Percentiles rank a stretch among this genome's conserved stretches.
phyloP scores from a whole-genome alignment of 2,888 invertebrate species.

The Erebia epiphron region DNA sequence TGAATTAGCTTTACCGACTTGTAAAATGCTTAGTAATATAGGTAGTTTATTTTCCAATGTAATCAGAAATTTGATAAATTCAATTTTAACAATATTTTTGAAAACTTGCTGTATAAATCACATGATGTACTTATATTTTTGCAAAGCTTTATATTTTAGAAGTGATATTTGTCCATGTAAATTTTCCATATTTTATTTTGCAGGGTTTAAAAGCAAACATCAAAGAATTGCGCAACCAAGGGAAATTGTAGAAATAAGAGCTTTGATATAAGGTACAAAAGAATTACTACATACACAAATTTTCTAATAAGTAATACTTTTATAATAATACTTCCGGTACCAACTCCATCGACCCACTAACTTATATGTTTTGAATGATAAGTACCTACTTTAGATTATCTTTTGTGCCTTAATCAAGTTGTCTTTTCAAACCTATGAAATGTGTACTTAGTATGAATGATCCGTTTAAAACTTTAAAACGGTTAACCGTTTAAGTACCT shows the following conservation, averaged over 20 bases:
- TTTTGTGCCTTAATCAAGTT: constrained; percentile 30
- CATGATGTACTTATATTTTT: too few species aligned
- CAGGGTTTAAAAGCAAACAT: background rate
- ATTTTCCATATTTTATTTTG: background rate
- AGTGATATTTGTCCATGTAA: background rate
- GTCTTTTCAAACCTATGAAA: background rate
- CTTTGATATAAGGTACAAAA: constrained; percentile 15
- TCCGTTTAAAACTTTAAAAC: constrained; percentile 17
- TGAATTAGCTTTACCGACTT: too few species aligned
- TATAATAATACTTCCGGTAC: constrained; percentile 4
- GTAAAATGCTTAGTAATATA: too few species aligned
- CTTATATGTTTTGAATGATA: background rate
- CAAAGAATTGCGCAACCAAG: background rate
- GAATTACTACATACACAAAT: background rate
- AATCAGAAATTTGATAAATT: too few species aligned
- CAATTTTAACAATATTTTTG: too few species aligned
- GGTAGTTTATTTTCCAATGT: too few species aligned
- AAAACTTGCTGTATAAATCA: too few species aligned
- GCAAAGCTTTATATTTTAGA: too few species aligned
- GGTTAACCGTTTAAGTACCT: constrained; percentile 16
- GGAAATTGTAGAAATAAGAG: background rate
- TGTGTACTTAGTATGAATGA: background rate
- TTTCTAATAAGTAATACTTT: too few species aligned
- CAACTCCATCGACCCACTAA: background rate
- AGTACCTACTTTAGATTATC: constrained; percentile 13